Base-by-base conservation (phyloP, 2,113 vertebrate genomes). In the Ovis canadensis region DNA sequence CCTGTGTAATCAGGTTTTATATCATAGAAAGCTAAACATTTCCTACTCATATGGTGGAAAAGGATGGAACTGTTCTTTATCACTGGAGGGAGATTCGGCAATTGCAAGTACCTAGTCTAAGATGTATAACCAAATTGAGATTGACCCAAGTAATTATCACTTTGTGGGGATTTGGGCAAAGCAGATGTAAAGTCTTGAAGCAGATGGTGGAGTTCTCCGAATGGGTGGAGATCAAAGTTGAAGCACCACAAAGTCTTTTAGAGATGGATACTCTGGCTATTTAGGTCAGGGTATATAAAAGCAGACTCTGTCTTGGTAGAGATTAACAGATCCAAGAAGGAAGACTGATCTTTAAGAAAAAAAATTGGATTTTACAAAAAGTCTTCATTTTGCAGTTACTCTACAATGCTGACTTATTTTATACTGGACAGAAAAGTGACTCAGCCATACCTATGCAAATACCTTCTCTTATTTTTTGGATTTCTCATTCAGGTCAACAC, bases 131-230 rank as follows among this genome's bases (percentile, higher is more conserved):
- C 80, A 88, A 94, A 45, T 17, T 3, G 57, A 91, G 50, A 67
- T 17, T 60, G 31, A 62, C 4, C 3, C 29, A 62, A 55, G n/a
- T 5, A 7, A 31, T 14, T 48, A 15, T 36, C 57, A 54, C 23
- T 21, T 1, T 48, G 10, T 19, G 0, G 0, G 12, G 3, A 7
- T 19, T 36, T 81, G 31, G 12, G 9, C 33, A 52, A 50, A 59
- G 9, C 16, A 81, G 31, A 11, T 13, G 3, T 50, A 36, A 91
- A 2, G 29, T 23, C 90, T 57, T 54, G 9, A 36, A 52, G 23
- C 25, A 45, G 40, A 3, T 21, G 21, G n/a, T 10, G 31, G 31
- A 80, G 19, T 67, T 89, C 48, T 48, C 21, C 5, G 11, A 40
- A 57, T 77, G 11, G 7, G 14, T 27, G 40, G 27, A 23, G 27